Base-by-base conservation (phyloP, 1,140 invertebrate genomes). In the Dinothrombium tinctorium region DNA sequence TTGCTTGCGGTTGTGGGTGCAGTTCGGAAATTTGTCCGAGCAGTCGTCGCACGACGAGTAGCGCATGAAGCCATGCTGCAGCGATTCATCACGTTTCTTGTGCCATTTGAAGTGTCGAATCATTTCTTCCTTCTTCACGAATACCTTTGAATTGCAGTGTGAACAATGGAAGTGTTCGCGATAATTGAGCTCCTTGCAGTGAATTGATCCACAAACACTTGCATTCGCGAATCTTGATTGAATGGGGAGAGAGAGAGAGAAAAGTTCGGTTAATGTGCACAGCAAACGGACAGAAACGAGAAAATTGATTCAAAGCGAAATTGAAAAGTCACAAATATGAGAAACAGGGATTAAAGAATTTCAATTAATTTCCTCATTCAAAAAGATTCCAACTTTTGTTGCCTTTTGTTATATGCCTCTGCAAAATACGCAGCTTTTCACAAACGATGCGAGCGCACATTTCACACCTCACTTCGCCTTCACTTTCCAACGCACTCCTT, bases 71-170 rank as follows among this genome's bases (percentile, higher is more conserved):
- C 89, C 89, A 55, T 94, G 81, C 50, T 87, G 82, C 6, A 95
- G 60, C 15, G 83, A 89, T 56, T 96, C 90, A 54, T 94, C 86
- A 8, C 89, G 69, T 61, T 96, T 96, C 64, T 92, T 92, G 61
- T 96, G 90, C 90, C 90, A 96, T 62, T 96, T 90, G 57, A 86
- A 89, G 59, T 96, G 90, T 32, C 90, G 71, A 37, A 95, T 90
- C 79, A 95, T 95, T 55, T 96, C 90, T 59, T 95, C 89, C 57
- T 94, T 94, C 58, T 94, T 92, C 47, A 87, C 76, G 55, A 95
- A 89, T 0, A 94, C 56, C 45, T 78, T 69, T 6, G 66, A 67
- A 53, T 67, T 70, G 60, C 87, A 94, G n/a, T 19, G 22, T 6
- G 9, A 21, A 60, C 87, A 94, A 57, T 95, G 87, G 62, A 90